Evolutionary conservation across 2,888 invertebrate genomes (phyloP).

Genomic region (Melolontha melolontha): DNA sequence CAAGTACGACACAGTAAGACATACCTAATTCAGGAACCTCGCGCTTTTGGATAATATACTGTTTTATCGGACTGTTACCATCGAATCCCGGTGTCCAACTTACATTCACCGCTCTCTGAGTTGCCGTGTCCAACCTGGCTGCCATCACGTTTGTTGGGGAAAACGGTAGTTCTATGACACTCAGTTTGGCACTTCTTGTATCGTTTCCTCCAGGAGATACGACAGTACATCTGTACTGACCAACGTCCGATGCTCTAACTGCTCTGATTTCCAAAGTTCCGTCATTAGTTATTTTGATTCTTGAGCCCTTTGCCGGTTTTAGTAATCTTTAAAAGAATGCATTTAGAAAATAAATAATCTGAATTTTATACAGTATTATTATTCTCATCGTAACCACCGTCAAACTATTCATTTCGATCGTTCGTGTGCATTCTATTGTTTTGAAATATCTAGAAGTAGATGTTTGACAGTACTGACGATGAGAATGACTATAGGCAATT

Average conservation of each 20-base stretch:
- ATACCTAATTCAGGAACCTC: slow-evolving; percentile 89
- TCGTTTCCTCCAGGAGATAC: slow-evolving; percentile 94
- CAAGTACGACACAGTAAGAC: slow-evolving; percentile 51
- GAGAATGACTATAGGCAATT: too few species aligned
- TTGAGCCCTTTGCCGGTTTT: slow-evolving; percentile 74
- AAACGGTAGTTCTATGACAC: slow-evolving; percentile 95
- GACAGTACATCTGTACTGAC: slow-evolving; percentile 92
- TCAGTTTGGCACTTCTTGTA: slow-evolving; percentile 84
- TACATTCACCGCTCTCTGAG: slow-evolving; percentile 86
- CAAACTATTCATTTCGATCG: too few species aligned
- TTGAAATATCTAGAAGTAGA: too few species aligned
- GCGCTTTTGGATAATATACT: slow-evolving; percentile 92
- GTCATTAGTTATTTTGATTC: slow-evolving; percentile 77
- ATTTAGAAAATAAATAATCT: neutral
- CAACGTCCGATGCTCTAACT: slow-evolving; percentile 92
- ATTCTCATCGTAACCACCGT: too few species aligned
- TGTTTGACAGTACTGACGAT: too few species aligned
- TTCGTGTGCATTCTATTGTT: too few species aligned
- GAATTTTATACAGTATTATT: too few species aligned
- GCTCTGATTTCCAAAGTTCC: slow-evolving; percentile 90
- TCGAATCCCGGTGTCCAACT: slow-evolving; percentile 97
- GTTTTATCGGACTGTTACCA: slow-evolving; percentile 94
- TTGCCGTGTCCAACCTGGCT: slow-evolving; percentile 72
- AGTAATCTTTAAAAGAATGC: slow-evolving; percentile 65
- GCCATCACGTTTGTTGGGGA: slow-evolving; percentile 91